phyloP scores from a whole-genome alignment of 2,888 invertebrate species.

The Teleogryllus oceanicus region DNA sequence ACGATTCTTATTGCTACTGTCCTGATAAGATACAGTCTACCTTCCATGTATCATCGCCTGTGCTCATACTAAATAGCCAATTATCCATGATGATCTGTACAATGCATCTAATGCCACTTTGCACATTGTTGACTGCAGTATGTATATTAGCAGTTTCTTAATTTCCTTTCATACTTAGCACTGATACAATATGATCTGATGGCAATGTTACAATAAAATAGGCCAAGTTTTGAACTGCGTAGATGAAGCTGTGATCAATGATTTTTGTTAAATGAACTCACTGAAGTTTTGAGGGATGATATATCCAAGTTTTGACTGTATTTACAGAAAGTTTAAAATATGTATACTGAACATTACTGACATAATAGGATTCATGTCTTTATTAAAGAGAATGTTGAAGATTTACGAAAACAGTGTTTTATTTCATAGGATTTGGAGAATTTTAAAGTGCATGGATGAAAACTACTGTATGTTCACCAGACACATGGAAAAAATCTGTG shows the following conservation, averaged over 20 bases:
- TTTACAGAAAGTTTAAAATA: background rate
- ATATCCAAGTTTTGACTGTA: constrained; percentile 6
- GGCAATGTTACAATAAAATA: background rate
- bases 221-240: constrained; percentile 1
- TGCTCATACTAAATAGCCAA: background rate
- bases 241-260: constrained; percentile 18
- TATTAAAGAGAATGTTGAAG: constrained; percentile 9
- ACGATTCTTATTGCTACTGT: constrained; percentile 4
- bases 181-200: background rate
- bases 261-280: constrained; percentile 1
- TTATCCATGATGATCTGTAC: constrained; percentile 9
- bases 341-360: background rate
- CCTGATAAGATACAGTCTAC: background rate
- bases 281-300: constrained; percentile 9
- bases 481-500: no score
- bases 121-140: constrained; percentile 1
- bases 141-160: background rate
- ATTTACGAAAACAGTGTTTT: background rate
- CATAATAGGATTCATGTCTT: constrained; percentile 6
- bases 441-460: no score
- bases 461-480: no score
- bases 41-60: constrained; percentile 3
- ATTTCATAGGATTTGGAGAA: no score
- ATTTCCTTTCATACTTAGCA: constrained; percentile 3
- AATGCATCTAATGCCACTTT: background rate